Evolutionary conservation across 2,113 vertebrate genomes (phyloP).

Genomic region (Brienomyrus longianalis): DNA sequence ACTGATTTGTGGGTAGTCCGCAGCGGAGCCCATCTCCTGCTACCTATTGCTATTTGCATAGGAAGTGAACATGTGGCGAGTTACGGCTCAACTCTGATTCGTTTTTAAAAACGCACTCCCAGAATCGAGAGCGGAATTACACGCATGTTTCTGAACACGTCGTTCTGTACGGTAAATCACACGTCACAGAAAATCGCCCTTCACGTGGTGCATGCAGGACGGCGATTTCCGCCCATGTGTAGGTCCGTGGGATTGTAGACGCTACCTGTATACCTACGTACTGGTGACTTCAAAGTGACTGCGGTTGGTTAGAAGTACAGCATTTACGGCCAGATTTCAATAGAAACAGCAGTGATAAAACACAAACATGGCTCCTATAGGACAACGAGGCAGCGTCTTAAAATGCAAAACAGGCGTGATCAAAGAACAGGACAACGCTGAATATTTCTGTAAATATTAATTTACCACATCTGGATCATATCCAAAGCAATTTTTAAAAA

Average conservation of each 20-base stretch:
- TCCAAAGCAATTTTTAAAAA: background rate
- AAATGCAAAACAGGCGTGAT: background rate
- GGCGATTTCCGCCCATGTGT: background rate
- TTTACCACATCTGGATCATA: background rate
- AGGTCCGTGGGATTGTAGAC: background rate
- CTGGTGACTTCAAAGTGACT: background rate
- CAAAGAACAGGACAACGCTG: background rate
- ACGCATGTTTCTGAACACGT: conserved; percentile 14
- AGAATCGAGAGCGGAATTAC: conserved; percentile 14
- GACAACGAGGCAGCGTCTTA: background rate
- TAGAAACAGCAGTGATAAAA: background rate
- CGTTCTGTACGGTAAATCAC: conserved; percentile 20
- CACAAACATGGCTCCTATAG: background rate
- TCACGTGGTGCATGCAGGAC: background rate
- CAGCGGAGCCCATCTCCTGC: background rate
- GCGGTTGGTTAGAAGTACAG: background rate
- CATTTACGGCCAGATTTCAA: background rate
- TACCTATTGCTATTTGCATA: conserved; percentile 15
- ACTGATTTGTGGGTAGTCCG: background rate
- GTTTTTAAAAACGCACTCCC: conserved; percentile 18
- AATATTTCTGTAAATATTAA: background rate
- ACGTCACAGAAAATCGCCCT: background rate
- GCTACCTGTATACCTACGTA: background rate
- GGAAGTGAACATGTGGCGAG: background rate
- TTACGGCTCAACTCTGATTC: conserved; percentile 20